Conservation (phyloP, 2,113 vertebrate species). For the Xenopus tropicalis region DNA sequence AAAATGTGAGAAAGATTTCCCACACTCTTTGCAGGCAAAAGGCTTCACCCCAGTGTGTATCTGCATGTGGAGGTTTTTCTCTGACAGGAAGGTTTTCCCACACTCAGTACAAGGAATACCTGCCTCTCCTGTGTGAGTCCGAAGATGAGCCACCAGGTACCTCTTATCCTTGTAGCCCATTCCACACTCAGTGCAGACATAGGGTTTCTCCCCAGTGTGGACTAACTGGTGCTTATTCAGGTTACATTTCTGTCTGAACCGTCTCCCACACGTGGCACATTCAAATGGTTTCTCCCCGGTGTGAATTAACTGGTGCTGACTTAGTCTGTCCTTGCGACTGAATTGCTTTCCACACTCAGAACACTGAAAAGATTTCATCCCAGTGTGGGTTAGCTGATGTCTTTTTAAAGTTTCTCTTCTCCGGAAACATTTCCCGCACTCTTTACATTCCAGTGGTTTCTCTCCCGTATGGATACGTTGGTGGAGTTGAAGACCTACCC, state of each 20-base stretch:
- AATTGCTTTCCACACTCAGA: slow-evolving; percentile 49
- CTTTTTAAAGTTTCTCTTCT: accelerated
- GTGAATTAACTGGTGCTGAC: slow-evolving; percentile 21
- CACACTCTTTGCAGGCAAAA: slow-evolving; percentile 5
- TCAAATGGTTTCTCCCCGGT: too few species aligned
- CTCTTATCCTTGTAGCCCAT: slow-evolving; percentile 1
- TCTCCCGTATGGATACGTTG: slow-evolving; percentile 15
- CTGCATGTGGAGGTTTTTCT: neutral
- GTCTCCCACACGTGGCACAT: too few species aligned
- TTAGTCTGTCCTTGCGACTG: neutral
- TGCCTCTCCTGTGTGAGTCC: slow-evolving; percentile 23
- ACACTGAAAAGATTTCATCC: slow-evolving; percentile 53
- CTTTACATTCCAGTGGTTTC: slow-evolving; percentile 22
- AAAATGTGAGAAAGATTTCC: neutral
- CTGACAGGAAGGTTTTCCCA: slow-evolving; percentile 3
- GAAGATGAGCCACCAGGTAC: neutral
- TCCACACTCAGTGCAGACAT: slow-evolving; percentile 55
- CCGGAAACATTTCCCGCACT: slow-evolving; percentile 23
- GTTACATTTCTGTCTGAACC: too few species aligned
- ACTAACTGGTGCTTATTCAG: slow-evolving; percentile 5
- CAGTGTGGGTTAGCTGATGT: slow-evolving; percentile 42
- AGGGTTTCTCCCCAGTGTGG: slow-evolving; percentile 52
- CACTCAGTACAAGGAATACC: slow-evolving; percentile 1
- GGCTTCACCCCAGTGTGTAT: slow-evolving; percentile 10
- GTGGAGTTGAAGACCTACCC: slow-evolving; percentile 63